Evolutionary conservation across 35 echinoderm and acorn worm species (phyloP).

Genomic region (Amphiura filiformis): DNA sequence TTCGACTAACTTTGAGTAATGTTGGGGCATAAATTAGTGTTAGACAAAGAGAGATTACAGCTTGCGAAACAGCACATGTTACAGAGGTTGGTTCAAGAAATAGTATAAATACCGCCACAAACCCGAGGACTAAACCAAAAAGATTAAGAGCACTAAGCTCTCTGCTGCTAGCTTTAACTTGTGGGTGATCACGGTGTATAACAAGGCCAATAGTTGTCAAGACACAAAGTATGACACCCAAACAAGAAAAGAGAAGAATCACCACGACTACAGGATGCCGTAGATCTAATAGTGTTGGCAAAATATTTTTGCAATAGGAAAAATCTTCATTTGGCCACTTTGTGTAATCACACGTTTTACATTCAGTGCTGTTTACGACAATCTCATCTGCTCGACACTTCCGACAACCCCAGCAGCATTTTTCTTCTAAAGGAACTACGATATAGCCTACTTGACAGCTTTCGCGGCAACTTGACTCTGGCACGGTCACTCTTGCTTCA

Average conservation of each 20-base stretch:
- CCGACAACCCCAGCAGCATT: slow-evolving; percentile 32
- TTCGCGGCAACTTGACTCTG: slow-evolving; percentile 3
- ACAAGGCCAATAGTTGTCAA: not conserved
- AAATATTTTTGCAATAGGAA: slow-evolving; percentile 11
- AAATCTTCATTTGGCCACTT: slow-evolving; percentile 33
- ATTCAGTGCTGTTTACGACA: slow-evolving; percentile 23
- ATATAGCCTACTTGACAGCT: slow-evolving; percentile 8
- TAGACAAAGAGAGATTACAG: not conserved
- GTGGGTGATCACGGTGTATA: not conserved
- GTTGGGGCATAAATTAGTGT: slow-evolving; percentile 24
- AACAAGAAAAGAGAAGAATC: not conserved
- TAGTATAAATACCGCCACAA: slow-evolving; percentile 6
- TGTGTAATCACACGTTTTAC: slow-evolving; percentile 14
- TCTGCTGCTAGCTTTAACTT: slow-evolving; percentile 16
- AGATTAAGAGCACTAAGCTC: slow-evolving; percentile 26
- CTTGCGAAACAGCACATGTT: not conserved
- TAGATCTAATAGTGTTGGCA: not conserved
- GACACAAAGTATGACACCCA: slow-evolving; percentile 4
- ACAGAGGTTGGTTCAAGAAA: not conserved
- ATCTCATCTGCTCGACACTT: slow-evolving; percentile 1
- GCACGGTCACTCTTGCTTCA: not conserved
- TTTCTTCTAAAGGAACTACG: not conserved
- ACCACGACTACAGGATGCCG: slow-evolving; percentile 4
- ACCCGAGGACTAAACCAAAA: not conserved
- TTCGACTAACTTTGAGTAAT: slow-evolving; percentile 26